Percentiles rank a stretch among this genome's conserved stretches.
These are phyloP conservation scores for Cathartes aura DNA, from an alignment of 2,113 vertebrate species.

Conservation along the genomic window DNA sequence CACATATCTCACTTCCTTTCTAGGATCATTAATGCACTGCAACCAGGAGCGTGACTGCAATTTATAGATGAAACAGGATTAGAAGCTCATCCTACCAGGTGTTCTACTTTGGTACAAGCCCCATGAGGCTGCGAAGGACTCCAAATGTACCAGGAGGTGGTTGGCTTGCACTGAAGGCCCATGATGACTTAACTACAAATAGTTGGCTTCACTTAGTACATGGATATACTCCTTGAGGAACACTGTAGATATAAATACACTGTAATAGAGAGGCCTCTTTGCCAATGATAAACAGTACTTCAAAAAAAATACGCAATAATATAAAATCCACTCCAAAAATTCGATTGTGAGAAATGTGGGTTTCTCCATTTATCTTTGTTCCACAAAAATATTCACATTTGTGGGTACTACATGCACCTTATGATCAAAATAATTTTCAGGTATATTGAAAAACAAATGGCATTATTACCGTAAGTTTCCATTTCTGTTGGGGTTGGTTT, in stretches of 20 bases:
- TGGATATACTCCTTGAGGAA: not conserved
- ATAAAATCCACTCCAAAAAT: not conserved
- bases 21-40: not conserved
- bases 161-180: not conserved
- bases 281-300: not conserved
- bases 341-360: not conserved
- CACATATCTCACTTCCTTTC: not conserved
- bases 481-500: not conserved
- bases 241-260: not conserved
- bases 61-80: not conserved
- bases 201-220: not conserved
- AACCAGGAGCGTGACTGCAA: not conserved
- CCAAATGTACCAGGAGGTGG: not conserved
- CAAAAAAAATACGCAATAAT: not conserved
- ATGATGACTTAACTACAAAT: rapidly evolving
- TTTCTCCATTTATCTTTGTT: not conserved
- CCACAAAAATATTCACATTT: not conserved
- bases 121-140: not conserved
- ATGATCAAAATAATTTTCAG: not conserved
- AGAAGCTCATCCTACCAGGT: not conserved
- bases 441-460: not conserved
- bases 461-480: not conserved
- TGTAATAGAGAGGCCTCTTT: not conserved
- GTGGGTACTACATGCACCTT: not conserved
- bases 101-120: not conserved